These are phyloP conservation scores for Tichodroma muraria DNA, from an alignment of 2,113 vertebrate genomes.

Conservation along the genomic window DNA sequence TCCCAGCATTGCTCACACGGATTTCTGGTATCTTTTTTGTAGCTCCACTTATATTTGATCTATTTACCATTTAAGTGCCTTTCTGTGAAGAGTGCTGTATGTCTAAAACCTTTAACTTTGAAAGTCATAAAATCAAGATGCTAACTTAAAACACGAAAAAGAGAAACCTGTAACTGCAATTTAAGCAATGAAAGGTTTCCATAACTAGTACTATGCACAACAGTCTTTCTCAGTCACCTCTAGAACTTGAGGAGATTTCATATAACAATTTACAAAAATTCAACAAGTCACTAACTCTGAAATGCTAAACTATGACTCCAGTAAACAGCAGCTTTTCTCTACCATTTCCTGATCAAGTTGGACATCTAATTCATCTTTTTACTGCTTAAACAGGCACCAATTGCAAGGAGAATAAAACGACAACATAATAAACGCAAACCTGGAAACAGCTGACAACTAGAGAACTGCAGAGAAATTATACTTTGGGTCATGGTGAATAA, in stretches of 20 bases:
- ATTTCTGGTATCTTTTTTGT: conserved; percentile 16
- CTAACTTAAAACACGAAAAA: conserved; percentile 34
- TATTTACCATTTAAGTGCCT: background rate
- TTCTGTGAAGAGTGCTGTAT: background rate
- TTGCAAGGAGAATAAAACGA: background rate
- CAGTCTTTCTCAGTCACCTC: conserved; percentile 40
- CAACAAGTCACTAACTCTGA: conserved; percentile 36
- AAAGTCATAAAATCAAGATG: conserved; percentile 38
- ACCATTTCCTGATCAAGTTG: background rate
- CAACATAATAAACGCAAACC: background rate
- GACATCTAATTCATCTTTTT: background rate
- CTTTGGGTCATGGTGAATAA: background rate
- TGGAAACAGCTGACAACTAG: background rate
- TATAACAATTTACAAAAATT: conserved; percentile 57
- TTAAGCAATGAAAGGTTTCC: conserved; percentile 40
- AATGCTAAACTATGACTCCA: conserved; percentile 50
- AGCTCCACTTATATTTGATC: conserved; percentile 18
- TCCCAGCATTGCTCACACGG: background rate
- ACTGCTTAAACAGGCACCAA: conserved; percentile 18
- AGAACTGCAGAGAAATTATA: background rate
- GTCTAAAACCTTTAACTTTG: background rate
- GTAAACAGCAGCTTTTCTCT: conserved; percentile 37
- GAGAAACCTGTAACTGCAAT: conserved; percentile 11
- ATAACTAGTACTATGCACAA: conserved; percentile 61
- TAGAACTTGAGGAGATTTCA: conserved; percentile 18